These are phyloP conservation scores for Gryon sp. DNA, from an alignment of 1,140 invertebrate species.

Conservation along the genomic window DNA sequence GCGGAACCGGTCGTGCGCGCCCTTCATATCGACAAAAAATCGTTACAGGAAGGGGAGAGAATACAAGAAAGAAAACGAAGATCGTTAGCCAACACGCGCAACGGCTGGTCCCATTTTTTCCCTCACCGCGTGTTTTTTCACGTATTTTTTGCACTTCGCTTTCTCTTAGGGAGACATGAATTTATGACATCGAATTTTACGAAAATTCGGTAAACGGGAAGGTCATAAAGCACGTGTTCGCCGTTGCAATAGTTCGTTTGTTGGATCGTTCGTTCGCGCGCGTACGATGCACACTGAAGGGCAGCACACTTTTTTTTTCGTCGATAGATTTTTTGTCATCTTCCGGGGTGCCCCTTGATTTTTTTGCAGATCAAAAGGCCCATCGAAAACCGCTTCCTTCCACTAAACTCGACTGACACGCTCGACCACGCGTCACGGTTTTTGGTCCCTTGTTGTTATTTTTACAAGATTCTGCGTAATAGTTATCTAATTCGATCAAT, in stretches of 20 bases:
- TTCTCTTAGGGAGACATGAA: slow-evolving; percentile 50
- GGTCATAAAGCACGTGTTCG: slow-evolving; percentile 58
- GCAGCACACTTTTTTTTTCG: slow-evolving; percentile 51
- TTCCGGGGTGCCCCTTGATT: slow-evolving; percentile 58
- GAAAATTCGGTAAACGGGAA: slow-evolving; percentile 67
- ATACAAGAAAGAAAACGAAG: slow-evolving; percentile 46
- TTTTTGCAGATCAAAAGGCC: slow-evolving; percentile 62
- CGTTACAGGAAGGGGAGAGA: slow-evolving; percentile 34
- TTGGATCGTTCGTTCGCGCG: no score
- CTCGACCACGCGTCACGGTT: slow-evolving; percentile 73
- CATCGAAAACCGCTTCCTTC: slow-evolving; percentile 71
- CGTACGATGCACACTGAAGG: slow-evolving; percentile 36
- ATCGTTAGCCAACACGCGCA: slow-evolving; percentile 60
- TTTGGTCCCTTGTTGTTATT: slow-evolving; percentile 62
- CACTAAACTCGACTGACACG: slow-evolving; percentile 55
- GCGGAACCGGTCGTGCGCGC: slow-evolving; percentile 52
- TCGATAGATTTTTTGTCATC: slow-evolving; percentile 55
- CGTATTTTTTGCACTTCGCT: slow-evolving; percentile 15
- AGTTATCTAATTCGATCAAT: slow-evolving; percentile 41
- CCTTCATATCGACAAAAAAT: slow-evolving; percentile 32
- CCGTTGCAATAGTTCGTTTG: no score
- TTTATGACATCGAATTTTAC: slow-evolving; percentile 66
- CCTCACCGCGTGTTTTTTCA: slow-evolving; percentile 7
- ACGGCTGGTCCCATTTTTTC: slow-evolving; percentile 66
- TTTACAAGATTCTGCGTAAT: slow-evolving; percentile 44